Percentiles rank a stretch among this genome's conserved stretches.
Conservation (phyloP, 53 echinoderm and acorn worm genomes). For the Apostichopus leukothele region DNA sequence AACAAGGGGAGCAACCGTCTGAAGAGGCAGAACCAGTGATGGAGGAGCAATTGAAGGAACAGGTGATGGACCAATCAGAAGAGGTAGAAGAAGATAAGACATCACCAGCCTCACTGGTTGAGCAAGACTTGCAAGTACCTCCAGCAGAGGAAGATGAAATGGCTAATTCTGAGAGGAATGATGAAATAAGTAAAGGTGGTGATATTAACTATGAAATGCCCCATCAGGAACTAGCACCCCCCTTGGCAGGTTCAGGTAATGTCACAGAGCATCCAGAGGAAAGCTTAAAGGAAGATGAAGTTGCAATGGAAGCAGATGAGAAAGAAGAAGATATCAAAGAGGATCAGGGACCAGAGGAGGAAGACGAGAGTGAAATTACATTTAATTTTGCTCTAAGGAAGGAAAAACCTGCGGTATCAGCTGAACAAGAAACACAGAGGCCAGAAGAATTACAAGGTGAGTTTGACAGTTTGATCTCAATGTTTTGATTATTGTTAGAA, state of each 20-base stretch:
- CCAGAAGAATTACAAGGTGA: too few relatives aligned
- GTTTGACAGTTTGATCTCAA: background rate
- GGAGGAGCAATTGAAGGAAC: background rate
- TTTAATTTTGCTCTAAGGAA: slow-evolving; percentile 68
- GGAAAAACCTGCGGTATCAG: background rate
- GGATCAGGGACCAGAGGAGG: slow-evolving; percentile 42
- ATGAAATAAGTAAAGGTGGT: background rate
- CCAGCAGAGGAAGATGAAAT: background rate
- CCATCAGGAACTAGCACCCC: background rate
- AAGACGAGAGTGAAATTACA: slow-evolving; percentile 65
- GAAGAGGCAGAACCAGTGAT: background rate
- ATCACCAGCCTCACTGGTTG: slow-evolving; percentile 27
- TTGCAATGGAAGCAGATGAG: background rate
- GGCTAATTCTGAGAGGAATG: background rate
- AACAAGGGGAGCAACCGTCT: background rate
- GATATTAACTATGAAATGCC: background rate
- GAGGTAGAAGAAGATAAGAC: background rate
- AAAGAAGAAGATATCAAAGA: background rate
- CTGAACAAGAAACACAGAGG: too few relatives aligned
- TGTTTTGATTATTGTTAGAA: background rate
- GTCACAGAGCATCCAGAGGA: too few relatives aligned
- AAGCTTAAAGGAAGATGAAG: background rate
- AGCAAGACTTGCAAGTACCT: slow-evolving; percentile 43
- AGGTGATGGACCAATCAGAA: background rate
- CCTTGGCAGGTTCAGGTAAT: background rate